These are phyloP conservation scores for Crematogaster levior DNA, from an alignment of 2,888 invertebrate genomes.

Conservation along the genomic window DNA sequence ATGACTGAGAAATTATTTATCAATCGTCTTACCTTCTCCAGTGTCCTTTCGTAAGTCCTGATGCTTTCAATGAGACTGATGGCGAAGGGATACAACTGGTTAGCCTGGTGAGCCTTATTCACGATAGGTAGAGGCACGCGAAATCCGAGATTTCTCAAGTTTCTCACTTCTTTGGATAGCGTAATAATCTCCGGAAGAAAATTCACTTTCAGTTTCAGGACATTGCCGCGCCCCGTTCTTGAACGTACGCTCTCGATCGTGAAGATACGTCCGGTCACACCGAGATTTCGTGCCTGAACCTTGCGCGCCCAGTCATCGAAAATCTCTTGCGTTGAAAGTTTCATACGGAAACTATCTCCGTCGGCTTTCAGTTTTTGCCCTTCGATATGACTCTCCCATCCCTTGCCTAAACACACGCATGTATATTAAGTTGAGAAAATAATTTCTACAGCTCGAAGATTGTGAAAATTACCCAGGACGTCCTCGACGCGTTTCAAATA, in stretches of 20 bases:
- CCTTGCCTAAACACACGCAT: conserved; percentile 89
- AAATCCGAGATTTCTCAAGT: conserved; percentile 97
- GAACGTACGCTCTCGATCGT: conserved; percentile 94
- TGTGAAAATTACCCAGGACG: conserved; percentile 91
- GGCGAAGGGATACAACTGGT: conserved; percentile 99
- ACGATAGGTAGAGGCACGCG: conserved; percentile 99
- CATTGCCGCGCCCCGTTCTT: conserved; percentile 92
- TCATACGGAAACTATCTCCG: conserved; percentile 98
- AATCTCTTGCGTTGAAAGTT: conserved; percentile 98
- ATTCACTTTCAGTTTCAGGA: conserved; percentile 96
- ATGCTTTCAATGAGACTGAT: conserved; percentile 99
- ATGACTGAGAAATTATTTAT: background rate
- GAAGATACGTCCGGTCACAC: conserved; percentile 97
- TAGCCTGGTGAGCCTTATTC: conserved; percentile 99
- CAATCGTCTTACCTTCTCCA: conserved; percentile 94
- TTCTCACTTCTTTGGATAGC: conserved; percentile 98
- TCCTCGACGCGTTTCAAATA: conserved; percentile 99
- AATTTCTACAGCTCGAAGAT: background rate
- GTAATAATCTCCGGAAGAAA: conserved; percentile 99
- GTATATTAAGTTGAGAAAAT: conserved; percentile 17
- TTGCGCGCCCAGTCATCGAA: conserved; percentile 99
- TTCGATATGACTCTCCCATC: conserved; percentile 99
- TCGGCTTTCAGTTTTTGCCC: conserved; percentile 99
- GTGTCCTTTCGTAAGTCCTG: conserved; percentile 97
- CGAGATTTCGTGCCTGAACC: conserved; percentile 97